Percentiles rank a stretch among this genome's conserved stretches.
Evolutionary conservation across 2,888 invertebrate genomes (phyloP).

Genomic region (Stenolophus ochropezus): DNA sequence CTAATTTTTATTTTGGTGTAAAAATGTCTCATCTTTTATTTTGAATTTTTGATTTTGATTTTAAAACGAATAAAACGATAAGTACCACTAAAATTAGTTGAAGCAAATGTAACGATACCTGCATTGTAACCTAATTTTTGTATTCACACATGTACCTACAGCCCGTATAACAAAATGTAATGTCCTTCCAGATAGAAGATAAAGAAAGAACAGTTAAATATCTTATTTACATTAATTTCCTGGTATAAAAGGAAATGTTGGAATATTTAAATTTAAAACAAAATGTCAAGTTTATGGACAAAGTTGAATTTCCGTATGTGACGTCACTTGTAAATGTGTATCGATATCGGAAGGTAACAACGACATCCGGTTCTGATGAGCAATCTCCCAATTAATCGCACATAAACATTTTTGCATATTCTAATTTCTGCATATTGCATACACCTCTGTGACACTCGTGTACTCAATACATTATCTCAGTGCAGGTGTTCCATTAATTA

Average conservation of each 20-base stretch:
- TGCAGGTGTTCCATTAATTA: background rate
- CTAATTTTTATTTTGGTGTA: too few relatives aligned
- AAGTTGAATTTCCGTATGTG: background rate
- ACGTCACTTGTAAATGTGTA: conserved; percentile 4
- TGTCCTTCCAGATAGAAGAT: background rate
- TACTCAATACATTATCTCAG: background rate
- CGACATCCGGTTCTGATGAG: conserved; percentile 33
- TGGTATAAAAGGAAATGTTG: background rate
- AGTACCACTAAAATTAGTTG: too few relatives aligned
- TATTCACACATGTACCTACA: too few relatives aligned
- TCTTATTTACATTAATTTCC: background rate
- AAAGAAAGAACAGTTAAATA: background rate
- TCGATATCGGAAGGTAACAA: background rate
- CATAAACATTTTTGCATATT: conserved; percentile 46
- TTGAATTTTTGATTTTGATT: too few relatives aligned
- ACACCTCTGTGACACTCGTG: background rate
- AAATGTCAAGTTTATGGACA: conserved; percentile 21
- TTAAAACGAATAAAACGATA: too few relatives aligned
- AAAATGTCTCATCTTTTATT: too few relatives aligned
- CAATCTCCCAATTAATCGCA: conserved; percentile 47
- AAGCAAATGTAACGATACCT: too few relatives aligned
- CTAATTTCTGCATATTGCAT: conserved; percentile 18
- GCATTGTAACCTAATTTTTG: too few relatives aligned
- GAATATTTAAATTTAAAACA: conserved; percentile 7
- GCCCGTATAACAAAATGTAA: too few relatives aligned